phyloP scores from a whole-genome alignment of 2,888 invertebrate genomes.

The Psococerastis gibbosa region DNA sequence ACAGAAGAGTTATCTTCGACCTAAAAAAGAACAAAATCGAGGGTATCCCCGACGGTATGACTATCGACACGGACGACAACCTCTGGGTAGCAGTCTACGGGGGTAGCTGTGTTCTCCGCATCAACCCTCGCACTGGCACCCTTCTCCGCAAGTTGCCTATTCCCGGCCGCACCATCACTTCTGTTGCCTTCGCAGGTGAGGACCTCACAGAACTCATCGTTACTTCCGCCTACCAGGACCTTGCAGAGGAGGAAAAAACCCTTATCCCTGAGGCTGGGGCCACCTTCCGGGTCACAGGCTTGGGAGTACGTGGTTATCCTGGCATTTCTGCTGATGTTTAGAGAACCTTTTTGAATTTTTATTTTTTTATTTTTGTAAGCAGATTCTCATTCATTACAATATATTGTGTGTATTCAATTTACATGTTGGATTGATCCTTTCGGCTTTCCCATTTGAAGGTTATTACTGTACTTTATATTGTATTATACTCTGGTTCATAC shows the following conservation, averaged over 20 bases:
- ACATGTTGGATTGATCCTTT: no score
- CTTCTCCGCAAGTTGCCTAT: background rate
- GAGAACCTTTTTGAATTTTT: background rate
- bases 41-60: constrained; percentile 55
- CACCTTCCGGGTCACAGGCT: constrained; percentile 2
- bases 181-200: constrained; percentile 8
- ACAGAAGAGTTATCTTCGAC: constrained; percentile 36
- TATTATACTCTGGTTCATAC: no score
- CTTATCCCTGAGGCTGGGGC: background rate
- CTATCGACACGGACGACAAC: constrained; percentile 12
- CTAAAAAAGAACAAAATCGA: constrained; percentile 26
- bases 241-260: background rate
- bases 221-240: constrained; percentile 4
- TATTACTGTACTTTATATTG: no score
- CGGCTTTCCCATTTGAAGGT: no score
- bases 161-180: constrained; percentile 1
- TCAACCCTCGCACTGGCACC: background rate
- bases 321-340: constrained; percentile 7
- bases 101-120: constrained; percentile 33
- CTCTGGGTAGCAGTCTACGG: constrained; percentile 32
- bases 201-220: constrained; percentile 1
- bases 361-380: background rate
- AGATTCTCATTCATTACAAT: no score
- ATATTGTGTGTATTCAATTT: no score
- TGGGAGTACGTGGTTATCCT: constrained; percentile 1